phyloP scores from a whole-genome alignment of 2,888 invertebrate species.

The Rhagophthalmus giganteus region DNA sequence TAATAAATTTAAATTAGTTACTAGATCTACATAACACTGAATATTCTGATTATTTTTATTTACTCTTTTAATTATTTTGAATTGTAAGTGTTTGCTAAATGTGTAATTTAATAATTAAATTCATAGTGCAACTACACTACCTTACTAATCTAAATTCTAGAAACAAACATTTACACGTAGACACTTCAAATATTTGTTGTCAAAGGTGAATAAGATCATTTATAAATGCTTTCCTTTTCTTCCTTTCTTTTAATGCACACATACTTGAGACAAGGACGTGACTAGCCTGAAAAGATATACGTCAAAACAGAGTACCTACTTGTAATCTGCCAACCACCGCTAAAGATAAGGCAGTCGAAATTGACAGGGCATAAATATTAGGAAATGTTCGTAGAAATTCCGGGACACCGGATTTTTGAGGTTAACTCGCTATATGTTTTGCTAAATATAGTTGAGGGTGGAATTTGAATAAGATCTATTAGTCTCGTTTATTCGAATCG shows the following conservation, averaged over 20 bases:
- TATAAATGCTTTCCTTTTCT: conserved; percentile 2
- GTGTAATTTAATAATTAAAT: too few relatives aligned
- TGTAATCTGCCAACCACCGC: conserved; percentile 23
- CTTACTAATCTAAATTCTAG: conserved; percentile 12
- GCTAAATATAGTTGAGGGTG: conserved; percentile 34
- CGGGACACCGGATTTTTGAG: conserved; percentile 27
- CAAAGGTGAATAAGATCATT: conserved; percentile 3
- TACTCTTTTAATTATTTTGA: conserved; percentile 17
- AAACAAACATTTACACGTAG: conserved; percentile 16
- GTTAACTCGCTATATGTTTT: conserved; percentile 31
- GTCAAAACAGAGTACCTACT: conserved; percentile 12
- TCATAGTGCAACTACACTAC: too few relatives aligned
- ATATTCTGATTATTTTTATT: too few relatives aligned
- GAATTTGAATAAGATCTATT: conserved; percentile 34
- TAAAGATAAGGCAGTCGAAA: conserved; percentile 23
- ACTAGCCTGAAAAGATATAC: conserved; percentile 1
- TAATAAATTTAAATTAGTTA: too few relatives aligned
- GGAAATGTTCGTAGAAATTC: conserved; percentile 33
- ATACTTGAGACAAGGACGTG: conserved; percentile 1
- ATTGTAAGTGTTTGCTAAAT: conserved; percentile 16
- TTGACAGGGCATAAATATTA: conserved; percentile 34
- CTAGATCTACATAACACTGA: too few relatives aligned
- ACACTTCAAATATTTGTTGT: conserved; percentile 16
- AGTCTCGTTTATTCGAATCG: conserved; percentile 31
- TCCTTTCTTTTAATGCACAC: neutral